Base-by-base conservation (phyloP, 2,113 vertebrate species). In the Hippocampus mohnikei region DNA sequence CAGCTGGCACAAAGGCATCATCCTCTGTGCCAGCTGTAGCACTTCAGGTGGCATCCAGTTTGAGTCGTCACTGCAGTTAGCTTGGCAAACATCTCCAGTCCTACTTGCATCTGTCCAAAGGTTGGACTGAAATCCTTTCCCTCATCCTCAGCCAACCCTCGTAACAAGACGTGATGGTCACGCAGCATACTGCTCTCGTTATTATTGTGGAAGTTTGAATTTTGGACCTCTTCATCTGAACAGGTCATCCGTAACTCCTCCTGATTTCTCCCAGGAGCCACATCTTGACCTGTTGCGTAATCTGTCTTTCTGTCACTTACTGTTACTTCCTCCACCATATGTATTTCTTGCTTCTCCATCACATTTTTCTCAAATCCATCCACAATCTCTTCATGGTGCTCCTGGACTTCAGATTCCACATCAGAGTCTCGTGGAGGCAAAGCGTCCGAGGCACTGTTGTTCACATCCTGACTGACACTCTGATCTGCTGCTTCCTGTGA, bases 141-240 rank as follows among this genome's bases (percentile, higher is more conserved):
- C 62, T 80, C 80, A 0, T 53, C 70, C 52, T 84, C 72, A 25
- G 44, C 56, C 8, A 68, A 66, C 65, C 53, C 63, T 64, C 58
- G 23, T 65, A 75, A 77, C 69, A 72, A 44, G 27, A 75, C 50
- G 41, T 72, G 80, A 11, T 48, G 48, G 50, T 88, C 70, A 48
- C 64, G 66, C 69, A 78, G 56, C 0, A 64, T 25, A 61, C 60
- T 68, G 33, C 41, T 64, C 21, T 83, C 89, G 67, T 95, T 97
- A 21, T 94, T 96, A 62, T 96, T 94, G 80, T 95, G 96, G 82
- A 74, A 67, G 78, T 92, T 92, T 66, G 72, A 78, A 64, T 89
- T 89, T 29, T 64, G 56, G 5, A 46, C 71, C 65, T 80, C 79
- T 33, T 80, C 81, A 33, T 92, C 91, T 77, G 88, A 90, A 61